Conservation (phyloP, 2,113 vertebrate species). For the Carettochelys insculpta region DNA sequence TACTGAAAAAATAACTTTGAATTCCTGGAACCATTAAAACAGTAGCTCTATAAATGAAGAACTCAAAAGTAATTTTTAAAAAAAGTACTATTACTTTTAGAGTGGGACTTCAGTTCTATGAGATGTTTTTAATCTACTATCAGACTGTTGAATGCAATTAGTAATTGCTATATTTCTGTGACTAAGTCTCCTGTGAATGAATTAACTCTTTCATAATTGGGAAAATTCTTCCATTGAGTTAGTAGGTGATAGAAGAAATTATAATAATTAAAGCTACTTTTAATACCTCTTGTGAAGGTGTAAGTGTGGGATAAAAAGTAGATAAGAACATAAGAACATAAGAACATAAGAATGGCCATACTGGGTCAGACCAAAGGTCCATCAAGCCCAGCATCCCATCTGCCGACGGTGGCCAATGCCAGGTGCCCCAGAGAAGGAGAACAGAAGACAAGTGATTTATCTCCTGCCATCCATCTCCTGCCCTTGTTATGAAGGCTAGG, state of each 20-base stretch:
- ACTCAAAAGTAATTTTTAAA: slow-evolving; percentile 17
- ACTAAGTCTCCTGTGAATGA: not conserved
- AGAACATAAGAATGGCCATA: too few relatives aligned
- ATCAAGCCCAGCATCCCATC: too few relatives aligned
- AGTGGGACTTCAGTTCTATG: not conserved
- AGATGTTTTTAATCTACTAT: not conserved
- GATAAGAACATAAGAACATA: too few relatives aligned
- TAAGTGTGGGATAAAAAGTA: not conserved
- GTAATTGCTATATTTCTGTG: not conserved
- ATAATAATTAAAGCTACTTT: not conserved
- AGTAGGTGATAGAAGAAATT: not conserved
- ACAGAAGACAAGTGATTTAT: too few relatives aligned
- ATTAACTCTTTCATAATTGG: not conserved
- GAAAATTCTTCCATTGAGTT: not conserved
- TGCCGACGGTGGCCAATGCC: too few relatives aligned
- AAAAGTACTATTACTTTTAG: not conserved
- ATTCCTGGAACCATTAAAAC: slow-evolving; percentile 23
- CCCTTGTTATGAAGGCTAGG: too few relatives aligned
- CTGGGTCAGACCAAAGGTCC: too few relatives aligned
- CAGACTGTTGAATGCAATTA: not conserved
- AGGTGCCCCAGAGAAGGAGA: too few relatives aligned
- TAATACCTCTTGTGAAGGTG: not conserved
- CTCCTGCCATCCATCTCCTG: too few relatives aligned
- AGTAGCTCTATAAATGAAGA: not conserved
- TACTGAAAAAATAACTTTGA: slow-evolving; percentile 31